phyloP scores from a whole-genome alignment of 2,888 invertebrate genomes.

The Anoplius nigerrimus region DNA sequence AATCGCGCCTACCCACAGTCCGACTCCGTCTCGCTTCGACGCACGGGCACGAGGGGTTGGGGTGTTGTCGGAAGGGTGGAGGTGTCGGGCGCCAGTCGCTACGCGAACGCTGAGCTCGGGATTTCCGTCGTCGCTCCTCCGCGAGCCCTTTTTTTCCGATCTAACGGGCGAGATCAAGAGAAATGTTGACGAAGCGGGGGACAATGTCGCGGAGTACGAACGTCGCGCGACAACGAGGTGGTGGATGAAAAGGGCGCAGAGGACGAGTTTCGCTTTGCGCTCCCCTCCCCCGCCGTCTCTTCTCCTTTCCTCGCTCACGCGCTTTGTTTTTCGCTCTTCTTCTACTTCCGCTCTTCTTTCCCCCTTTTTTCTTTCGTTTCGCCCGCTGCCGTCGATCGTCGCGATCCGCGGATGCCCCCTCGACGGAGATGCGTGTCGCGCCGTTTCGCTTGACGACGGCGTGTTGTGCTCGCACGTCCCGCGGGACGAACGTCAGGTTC shows the following conservation, averaged over 20 bases:
- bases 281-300: background rate
- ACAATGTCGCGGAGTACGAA: no score
- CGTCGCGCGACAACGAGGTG: no score
- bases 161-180: background rate
- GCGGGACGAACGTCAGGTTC: slow-evolving; percentile 3
- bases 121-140: slow-evolving; percentile 38
- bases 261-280: background rate
- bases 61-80: slow-evolving; percentile 68
- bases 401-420: background rate
- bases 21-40: slow-evolving; percentile 32
- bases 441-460: background rate
- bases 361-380: background rate
- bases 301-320: background rate
- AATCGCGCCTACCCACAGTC: slow-evolving; percentile 28
- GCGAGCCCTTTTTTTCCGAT: slow-evolving; percentile 28
- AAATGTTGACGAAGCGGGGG: no score
- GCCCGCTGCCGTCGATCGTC: background rate
- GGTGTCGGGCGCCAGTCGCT: slow-evolving; percentile 70
- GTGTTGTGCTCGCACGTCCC: background rate
- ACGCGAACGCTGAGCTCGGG: slow-evolving; percentile 62
- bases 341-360: background rate
- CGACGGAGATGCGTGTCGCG: background rate
- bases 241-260: no score
- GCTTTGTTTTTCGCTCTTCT: background rate
- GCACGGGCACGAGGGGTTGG: slow-evolving; percentile 53